phyloP scores from a whole-genome alignment of 2,888 invertebrate species.

The Phaedon cochleariae region DNA sequence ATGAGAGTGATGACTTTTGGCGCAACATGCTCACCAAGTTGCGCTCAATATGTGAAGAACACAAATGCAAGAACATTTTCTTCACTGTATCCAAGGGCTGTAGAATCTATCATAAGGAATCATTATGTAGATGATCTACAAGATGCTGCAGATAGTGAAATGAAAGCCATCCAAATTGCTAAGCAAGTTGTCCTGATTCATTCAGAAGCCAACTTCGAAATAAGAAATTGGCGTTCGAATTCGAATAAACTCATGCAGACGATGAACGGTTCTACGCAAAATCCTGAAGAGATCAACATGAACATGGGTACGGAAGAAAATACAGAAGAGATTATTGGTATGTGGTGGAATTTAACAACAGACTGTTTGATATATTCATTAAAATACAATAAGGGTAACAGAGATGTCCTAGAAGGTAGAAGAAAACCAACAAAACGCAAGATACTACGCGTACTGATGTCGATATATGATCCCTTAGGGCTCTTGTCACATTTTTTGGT shows the following conservation, averaged over 20 bases:
- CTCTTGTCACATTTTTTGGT: constrained; percentile 34
- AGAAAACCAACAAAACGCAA: constrained; percentile 32
- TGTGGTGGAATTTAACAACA: constrained; percentile 25
- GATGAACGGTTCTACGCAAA: background rate
- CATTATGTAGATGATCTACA: constrained; percentile 42
- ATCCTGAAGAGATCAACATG: no score
- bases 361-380: constrained; percentile 11
- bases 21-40: constrained; percentile 30
- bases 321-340: constrained; percentile 23
- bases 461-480: constrained; percentile 29
- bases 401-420: constrained; percentile 17
- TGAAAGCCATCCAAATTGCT: background rate
- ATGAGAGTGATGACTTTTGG: constrained; percentile 39
- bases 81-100: constrained; percentile 26
- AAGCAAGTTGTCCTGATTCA: background rate
- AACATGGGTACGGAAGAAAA: background rate
- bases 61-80: constrained; percentile 30
- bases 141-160: constrained; percentile 26
- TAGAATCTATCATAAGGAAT: constrained; percentile 20
- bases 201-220: constrained; percentile 33
- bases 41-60: constrained; percentile 35
- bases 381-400: constrained; percentile 23
- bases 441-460: constrained; percentile 26
- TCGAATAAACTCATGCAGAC: constrained; percentile 10
- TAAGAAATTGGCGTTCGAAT: constrained; percentile 45